Conservation (phyloP, 2,113 vertebrate species). For the Phyllopteryx taeniolatus region DNA sequence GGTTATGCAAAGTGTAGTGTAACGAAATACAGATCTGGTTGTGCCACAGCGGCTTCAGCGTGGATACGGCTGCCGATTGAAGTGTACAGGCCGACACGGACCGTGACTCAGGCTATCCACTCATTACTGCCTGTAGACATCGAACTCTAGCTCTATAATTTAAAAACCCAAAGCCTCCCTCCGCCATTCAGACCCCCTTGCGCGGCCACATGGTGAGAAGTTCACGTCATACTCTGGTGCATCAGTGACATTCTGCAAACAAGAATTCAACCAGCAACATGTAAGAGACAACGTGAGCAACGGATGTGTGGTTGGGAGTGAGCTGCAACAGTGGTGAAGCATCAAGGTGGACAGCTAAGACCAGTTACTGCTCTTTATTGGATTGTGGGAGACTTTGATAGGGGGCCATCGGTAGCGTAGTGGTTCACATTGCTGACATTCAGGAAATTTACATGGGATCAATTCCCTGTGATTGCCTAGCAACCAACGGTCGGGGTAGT, state of each 20-base stretch:
- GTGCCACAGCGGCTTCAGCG: slow-evolving; percentile 48
- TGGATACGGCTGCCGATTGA: slow-evolving; percentile 48
- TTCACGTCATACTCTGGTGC: slow-evolving; percentile 31
- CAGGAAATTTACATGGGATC: neutral
- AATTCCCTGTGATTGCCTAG: neutral
- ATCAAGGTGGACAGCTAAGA: slow-evolving; percentile 6
- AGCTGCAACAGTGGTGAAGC: slow-evolving; percentile 13
- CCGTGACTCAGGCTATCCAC: slow-evolving; percentile 54
- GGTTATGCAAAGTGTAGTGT: slow-evolving; percentile 36
- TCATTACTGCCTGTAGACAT: slow-evolving; percentile 51
- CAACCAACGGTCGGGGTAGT: neutral
- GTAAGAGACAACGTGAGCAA: slow-evolving; percentile 7
- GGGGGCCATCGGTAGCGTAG: neutral
- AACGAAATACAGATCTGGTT: slow-evolving; percentile 54
- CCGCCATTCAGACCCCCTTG: slow-evolving; percentile 26
- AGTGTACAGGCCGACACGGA: slow-evolving; percentile 35
- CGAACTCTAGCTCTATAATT: slow-evolving; percentile 53
- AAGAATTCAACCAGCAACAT: slow-evolving; percentile 39
- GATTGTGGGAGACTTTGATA: neutral
- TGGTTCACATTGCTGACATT: neutral
- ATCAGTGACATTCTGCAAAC: slow-evolving; percentile 32
- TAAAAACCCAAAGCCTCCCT: slow-evolving; percentile 27
- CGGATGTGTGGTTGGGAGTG: slow-evolving; percentile 10
- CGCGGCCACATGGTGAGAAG: slow-evolving; percentile 30
- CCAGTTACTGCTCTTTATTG: neutral